Evolutionary conservation across 2,888 invertebrate species (phyloP), one percentile per base, ranked within the genome.

Genomic region (Tetropium fuscum): DNA sequence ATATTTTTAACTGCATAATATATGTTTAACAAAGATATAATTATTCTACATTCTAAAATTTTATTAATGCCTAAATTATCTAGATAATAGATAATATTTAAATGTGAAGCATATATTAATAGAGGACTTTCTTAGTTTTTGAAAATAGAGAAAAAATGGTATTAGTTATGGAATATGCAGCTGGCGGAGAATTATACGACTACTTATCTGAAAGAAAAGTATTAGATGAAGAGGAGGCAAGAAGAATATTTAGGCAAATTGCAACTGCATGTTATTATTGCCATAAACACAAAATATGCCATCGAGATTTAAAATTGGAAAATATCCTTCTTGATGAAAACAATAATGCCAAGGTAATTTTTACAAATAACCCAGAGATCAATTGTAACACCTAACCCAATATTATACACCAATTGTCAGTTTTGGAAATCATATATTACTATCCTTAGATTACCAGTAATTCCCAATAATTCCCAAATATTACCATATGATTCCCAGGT

Each of bases 131-230:
- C 66, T 38, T 38, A 96, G 98, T 99, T 74, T 99, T 99, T 85
- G 99, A 99, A 86, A 99, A 98, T 85, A 91, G 95, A 77, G 98
- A 99, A 84, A 97, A 98, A 85, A 98, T 99, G 90, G 97, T 99
- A 72, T 87, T 99, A 69, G 98, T 99, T 22, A 98, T 99, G 98
- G 98, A 99, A 84, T 98, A 97, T 83, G 98, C 98, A 68, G 94
- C 94, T 60, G 98, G 98, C 58, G 98, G 99, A 59, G 99, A 99
- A 84, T 85, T 99, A 20, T 99, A 98, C 81, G 98, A 98, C 83
- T 98, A 95, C 83, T 87, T 98, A 71, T 95, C 94, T 78, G 93
- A 95, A 80, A 87, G 93, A 70, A 96, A 96, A 84, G 93, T 95
- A 70, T 86, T 98, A 70, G 87, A 88, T 68, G 97, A 98, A 80